Percentiles rank a stretch among this genome's conserved stretches.
Conservation (phyloP, 2,113 vertebrate genomes). For the Paratilapia polleni region DNA sequence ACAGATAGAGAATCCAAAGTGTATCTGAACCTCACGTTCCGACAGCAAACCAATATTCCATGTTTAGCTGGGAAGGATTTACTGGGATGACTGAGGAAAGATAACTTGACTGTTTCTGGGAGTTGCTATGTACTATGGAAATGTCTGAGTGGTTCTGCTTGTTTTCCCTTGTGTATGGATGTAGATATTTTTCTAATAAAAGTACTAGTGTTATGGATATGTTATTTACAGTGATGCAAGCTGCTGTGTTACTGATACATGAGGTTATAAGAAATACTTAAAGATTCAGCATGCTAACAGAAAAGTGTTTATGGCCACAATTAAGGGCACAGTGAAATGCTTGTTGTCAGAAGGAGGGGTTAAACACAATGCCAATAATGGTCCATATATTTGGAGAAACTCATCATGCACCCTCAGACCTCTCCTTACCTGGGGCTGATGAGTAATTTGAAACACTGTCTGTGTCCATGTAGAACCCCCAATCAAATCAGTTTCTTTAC, state of each 20-base stretch:
- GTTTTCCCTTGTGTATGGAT: not conserved
- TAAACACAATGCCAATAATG: not conserved
- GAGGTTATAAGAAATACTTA: not conserved
- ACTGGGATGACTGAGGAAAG: not conserved
- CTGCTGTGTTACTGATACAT: not conserved
- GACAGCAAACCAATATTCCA: slow-evolving; percentile 18
- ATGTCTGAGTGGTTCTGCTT: not conserved
- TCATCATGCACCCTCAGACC: not conserved
- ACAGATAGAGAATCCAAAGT: slow-evolving; percentile 15
- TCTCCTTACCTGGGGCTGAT: not conserved
- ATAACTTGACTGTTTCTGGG: not conserved
- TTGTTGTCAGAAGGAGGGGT: not conserved
- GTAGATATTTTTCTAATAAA: not conserved
- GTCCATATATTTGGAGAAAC: slow-evolving; percentile 4
- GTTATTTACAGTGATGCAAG: not conserved
- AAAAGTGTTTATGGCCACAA: not conserved
- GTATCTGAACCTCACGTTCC: slow-evolving; percentile 4
- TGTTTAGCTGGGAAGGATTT: slow-evolving; percentile 2
- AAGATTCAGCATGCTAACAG: not conserved
- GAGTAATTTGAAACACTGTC: not conserved
- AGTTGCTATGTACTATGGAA: not conserved
- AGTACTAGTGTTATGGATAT: not conserved
- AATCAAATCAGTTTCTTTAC: not conserved
- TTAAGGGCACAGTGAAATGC: not conserved
- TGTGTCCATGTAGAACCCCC: not conserved